Conservation (phyloP, 2,113 vertebrate genomes). For the Excalfactoria chinensis region DNA sequence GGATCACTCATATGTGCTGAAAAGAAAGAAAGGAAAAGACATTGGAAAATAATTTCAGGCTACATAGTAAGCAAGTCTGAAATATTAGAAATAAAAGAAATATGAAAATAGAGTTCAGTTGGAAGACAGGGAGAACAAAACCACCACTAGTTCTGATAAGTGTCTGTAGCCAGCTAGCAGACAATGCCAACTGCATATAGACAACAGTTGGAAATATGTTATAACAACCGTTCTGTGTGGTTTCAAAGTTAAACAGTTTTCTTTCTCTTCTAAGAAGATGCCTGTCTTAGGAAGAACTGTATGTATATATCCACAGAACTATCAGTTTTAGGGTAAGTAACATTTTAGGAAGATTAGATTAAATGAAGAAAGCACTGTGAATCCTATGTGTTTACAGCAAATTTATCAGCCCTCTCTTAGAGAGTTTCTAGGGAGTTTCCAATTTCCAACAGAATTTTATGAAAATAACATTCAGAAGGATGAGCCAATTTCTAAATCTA, state of each 20-base stretch:
- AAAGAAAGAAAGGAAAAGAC: background rate
- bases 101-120: background rate
- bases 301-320: background rate
- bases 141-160: background rate
- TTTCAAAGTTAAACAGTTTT: background rate
- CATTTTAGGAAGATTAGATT: background rate
- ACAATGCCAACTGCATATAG: conserved; percentile 22
- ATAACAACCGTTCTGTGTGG: conserved; percentile 14
- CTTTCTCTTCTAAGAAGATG: background rate
- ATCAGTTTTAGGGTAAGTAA: background rate
- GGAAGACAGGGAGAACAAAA: conserved; percentile 10
- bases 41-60: background rate
- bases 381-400: background rate
- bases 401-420: background rate
- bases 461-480: background rate
- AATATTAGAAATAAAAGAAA: background rate
- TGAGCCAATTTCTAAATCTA: background rate
- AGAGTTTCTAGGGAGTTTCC: background rate
- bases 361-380: background rate
- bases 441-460: background rate
- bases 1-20: background rate
- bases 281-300: background rate
- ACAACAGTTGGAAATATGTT: conserved; percentile 38
- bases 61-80: background rate
- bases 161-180: background rate